Conservation (phyloP, 2,113 vertebrate genomes). For the Toxotes jaculatrix region DNA sequence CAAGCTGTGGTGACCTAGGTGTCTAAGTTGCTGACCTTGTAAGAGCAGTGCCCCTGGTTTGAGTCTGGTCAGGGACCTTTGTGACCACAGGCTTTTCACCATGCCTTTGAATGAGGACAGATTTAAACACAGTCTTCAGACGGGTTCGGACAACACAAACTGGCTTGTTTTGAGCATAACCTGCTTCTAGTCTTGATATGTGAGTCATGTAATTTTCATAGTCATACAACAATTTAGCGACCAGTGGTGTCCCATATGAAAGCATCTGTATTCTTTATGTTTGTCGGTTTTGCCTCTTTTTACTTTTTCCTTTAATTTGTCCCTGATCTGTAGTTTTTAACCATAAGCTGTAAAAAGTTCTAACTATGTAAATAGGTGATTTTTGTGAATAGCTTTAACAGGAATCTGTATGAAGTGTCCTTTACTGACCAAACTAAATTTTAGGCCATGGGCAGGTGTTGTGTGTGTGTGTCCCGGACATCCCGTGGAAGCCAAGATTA, state of each 20-base stretch:
- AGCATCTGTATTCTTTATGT: background rate
- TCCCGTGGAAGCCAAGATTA: conserved; percentile 44
- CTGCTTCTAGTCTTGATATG: background rate
- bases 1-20: too few relatives aligned
- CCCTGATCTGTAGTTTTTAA: background rate
- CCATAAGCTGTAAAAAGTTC: background rate
- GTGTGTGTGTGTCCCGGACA: conserved; percentile 20
- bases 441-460: background rate
- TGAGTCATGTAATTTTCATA: background rate
- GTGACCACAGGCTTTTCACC: background rate
- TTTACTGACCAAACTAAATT: conserved; percentile 25
- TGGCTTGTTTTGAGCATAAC: background rate
- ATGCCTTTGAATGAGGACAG: background rate
- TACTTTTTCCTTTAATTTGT: background rate
- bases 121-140: background rate
- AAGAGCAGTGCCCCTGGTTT: background rate
- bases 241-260: background rate
- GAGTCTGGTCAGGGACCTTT: background rate
- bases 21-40: background rate
- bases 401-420: conserved; percentile 4
- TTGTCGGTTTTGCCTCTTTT: background rate
- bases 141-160: background rate
- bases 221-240: background rate
- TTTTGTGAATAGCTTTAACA: conserved; percentile 9
- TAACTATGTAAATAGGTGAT: conserved; percentile 2